Percentiles rank a stretch among this genome's conserved stretches.
Conservation (phyloP, 2,113 vertebrate species). For the Neofelis nebulosa region DNA sequence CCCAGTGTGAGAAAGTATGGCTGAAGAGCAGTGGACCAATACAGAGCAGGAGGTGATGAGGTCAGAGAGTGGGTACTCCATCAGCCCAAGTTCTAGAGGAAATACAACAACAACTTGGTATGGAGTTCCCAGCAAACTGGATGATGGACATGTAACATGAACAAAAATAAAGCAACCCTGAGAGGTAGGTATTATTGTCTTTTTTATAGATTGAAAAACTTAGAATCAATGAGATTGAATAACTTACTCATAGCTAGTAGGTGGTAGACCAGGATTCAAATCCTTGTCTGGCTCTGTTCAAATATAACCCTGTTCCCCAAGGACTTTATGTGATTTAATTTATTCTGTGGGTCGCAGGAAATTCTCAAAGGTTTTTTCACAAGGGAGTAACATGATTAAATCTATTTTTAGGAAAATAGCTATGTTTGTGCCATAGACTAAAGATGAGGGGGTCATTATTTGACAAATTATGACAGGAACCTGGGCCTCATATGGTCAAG, state of each 20-base stretch:
- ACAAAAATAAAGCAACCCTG: not conserved
- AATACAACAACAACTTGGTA: not conserved
- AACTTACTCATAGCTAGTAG: conserved; percentile 36
- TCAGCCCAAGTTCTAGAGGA: not conserved
- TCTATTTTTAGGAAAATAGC: conserved; percentile 53
- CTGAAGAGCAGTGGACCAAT: not conserved
- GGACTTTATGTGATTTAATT: conserved; percentile 1
- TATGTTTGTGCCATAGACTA: conserved; percentile 31
- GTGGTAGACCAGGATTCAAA: not conserved
- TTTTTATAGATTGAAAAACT: not conserved
- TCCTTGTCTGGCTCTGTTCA: conserved; percentile 18
- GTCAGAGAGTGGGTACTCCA: not conserved
- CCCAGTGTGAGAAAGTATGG: not conserved
- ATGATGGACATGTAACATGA: not conserved
- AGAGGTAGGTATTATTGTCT: not conserved
- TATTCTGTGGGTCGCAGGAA: conserved; percentile 38
- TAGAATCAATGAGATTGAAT: conserved; percentile 11
- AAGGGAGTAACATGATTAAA: not conserved
- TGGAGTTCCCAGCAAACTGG: not conserved
- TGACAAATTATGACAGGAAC: not conserved
- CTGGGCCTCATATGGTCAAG: not conserved
- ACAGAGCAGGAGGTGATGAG: not conserved
- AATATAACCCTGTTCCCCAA: not conserved
- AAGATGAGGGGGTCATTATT: not conserved
- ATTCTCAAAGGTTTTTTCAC: conserved; percentile 44